phyloP scores from a whole-genome alignment of 1,140 invertebrate genomes.

The Ptiloglossa arizonensis region DNA sequence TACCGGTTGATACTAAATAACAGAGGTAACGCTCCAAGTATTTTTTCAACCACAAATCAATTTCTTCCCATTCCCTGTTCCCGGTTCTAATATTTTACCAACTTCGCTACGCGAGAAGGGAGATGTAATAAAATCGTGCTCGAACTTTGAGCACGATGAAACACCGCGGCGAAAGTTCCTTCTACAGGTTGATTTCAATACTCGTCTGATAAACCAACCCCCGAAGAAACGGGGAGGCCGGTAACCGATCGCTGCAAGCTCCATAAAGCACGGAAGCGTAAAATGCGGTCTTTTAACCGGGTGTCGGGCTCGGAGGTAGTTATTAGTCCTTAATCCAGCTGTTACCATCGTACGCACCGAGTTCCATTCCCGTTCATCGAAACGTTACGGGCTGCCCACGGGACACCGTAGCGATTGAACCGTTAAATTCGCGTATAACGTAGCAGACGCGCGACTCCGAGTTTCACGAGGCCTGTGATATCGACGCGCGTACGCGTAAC shows the following conservation, averaged over 20 bases:
- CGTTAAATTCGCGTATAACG: conserved; percentile 59
- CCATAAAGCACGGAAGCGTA: conserved; percentile 49
- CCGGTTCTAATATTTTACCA: too few relatives aligned
- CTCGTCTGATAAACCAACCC: background rate
- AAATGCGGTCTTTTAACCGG: conserved; percentile 57
- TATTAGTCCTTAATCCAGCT: conserved; percentile 63
- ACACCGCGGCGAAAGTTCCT: too few relatives aligned
- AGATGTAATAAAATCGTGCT: too few relatives aligned
- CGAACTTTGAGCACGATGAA: too few relatives aligned
- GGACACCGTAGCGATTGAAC: conserved; percentile 34
- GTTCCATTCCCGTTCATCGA: conserved; percentile 64
- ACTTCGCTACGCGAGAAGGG: too few relatives aligned
- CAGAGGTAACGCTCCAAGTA: too few relatives aligned
- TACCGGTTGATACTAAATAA: too few relatives aligned
- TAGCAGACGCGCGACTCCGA: conserved; percentile 11
- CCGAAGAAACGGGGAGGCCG: background rate
- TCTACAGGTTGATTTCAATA: background rate
- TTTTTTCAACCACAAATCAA: too few relatives aligned
- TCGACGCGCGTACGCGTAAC: conserved; percentile 9
- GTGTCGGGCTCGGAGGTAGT: conserved; percentile 31
- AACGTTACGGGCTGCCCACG: conserved; percentile 57
- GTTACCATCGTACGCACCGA: conserved; percentile 48
- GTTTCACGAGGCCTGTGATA: conserved; percentile 17
- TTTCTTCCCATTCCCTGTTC: too few relatives aligned
- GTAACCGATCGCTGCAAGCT: conserved; percentile 22